These are phyloP conservation scores for Caenorhabditis sp. DNA, from an alignment of 2,888 invertebrate species.

Conservation along the genomic window DNA sequence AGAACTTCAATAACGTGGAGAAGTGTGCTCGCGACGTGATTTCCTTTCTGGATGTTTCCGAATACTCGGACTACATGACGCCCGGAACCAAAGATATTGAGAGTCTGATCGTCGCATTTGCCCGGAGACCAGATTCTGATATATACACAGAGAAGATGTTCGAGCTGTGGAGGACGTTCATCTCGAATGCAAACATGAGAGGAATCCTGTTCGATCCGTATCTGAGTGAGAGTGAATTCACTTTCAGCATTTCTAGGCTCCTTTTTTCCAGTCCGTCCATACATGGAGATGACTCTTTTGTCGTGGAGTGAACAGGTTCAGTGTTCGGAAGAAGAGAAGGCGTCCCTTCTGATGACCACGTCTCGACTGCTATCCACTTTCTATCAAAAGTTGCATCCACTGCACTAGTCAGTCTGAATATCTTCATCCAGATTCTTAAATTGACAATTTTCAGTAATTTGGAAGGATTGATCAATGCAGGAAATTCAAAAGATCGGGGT, in stretches of 20 bases:
- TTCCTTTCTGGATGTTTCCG: background rate
- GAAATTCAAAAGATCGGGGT: no score
- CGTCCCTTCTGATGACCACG: background rate
- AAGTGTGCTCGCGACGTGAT: background rate
- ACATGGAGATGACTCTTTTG: constrained; percentile 23
- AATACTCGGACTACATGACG: background rate
- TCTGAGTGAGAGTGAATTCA: constrained; percentile 6
- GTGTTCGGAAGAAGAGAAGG: constrained; percentile 8
- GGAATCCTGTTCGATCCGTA: constrained; percentile 34
- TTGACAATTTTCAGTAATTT: background rate
- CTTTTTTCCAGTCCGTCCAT: constrained; percentile 41
- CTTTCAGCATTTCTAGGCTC: background rate
- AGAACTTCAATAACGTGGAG: constrained; percentile 8
- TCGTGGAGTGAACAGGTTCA: constrained; percentile 1
- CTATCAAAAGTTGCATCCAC: constrained; percentile 40
- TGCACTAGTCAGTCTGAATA: constrained; percentile 15
- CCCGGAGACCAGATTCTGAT: background rate
- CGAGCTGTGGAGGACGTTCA: constrained; percentile 29
- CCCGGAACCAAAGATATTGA: constrained; percentile 36
- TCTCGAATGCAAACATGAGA: constrained; percentile 25
- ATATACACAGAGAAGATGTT: constrained; percentile 2
- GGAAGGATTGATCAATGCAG: no score
- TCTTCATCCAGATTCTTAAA: background rate
- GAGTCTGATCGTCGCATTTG: constrained; percentile 19
- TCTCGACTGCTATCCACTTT: constrained; percentile 24